Evolutionary conservation across 2,797 vertebrate species (phyloP).

Genomic region (Sebastes alutus): DNA sequence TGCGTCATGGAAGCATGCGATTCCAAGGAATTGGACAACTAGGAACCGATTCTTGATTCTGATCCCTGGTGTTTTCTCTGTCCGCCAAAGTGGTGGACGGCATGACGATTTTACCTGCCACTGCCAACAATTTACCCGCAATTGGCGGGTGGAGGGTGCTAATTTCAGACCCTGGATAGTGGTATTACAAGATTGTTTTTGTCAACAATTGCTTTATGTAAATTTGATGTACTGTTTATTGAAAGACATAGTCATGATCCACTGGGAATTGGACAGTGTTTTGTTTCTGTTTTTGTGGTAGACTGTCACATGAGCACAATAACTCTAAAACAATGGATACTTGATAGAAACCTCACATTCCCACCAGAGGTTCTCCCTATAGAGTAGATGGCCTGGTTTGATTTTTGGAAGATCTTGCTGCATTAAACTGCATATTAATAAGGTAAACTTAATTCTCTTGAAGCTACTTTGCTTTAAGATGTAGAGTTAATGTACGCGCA

Average conservation of each 20-base stretch:
- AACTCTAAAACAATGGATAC: slow-evolving; percentile 13
- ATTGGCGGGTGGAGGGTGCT: too few species aligned
- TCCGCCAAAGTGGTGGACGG: too few species aligned
- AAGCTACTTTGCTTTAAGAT: slow-evolving; percentile 28
- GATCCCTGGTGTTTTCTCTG: too few species aligned
- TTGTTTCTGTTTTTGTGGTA: not conserved
- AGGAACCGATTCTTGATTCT: too few species aligned
- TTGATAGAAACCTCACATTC: slow-evolving; percentile 6
- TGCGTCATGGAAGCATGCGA: too few species aligned
- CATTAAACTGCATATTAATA: slow-evolving; percentile 56
- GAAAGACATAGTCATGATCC: not conserved
- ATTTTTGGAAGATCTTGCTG: slow-evolving; percentile 39
- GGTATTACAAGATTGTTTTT: not conserved
- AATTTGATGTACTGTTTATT: not conserved
- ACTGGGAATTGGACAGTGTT: not conserved
- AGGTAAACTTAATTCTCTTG: slow-evolving; percentile 36
- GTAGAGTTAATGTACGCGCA: slow-evolving; percentile 8
- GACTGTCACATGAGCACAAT: slow-evolving; percentile 7
- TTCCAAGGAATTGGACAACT: too few species aligned
- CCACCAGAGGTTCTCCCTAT: slow-evolving; percentile 11
- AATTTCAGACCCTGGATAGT: not conserved
- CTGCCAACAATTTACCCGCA: too few species aligned
- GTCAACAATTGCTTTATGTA: not conserved
- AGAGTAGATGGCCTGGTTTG: slow-evolving; percentile 43
- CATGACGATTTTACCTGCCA: too few species aligned